Evolutionary conservation across 2,113 vertebrate genomes (phyloP).

Genomic region (Collichthys lucidus): DNA sequence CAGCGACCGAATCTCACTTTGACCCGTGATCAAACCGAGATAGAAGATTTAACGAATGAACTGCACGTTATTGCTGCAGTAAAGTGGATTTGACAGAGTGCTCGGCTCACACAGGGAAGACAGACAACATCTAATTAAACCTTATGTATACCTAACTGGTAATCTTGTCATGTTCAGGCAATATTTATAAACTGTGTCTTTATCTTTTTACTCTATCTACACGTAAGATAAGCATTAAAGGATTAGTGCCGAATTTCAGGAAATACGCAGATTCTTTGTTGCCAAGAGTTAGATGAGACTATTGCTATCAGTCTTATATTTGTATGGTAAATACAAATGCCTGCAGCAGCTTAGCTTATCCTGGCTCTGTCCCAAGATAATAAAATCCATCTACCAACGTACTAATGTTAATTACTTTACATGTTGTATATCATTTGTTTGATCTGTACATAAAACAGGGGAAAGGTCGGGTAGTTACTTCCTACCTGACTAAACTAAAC

Average conservation of each 20-base stretch:
- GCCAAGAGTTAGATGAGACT: background rate
- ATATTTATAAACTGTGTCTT: background rate
- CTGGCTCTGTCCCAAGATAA: background rate
- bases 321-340: background rate
- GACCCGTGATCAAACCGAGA: slow-evolving; percentile 22
- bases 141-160: background rate
- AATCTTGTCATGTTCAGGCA: no score
- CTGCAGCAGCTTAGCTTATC: background rate
- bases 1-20: slow-evolving; percentile 2
- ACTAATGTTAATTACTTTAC: background rate
- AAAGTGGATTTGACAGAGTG: background rate
- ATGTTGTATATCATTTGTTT: background rate
- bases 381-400: background rate
- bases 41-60: slow-evolving; percentile 17
- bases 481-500: background rate
- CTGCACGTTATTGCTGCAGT: slow-evolving; percentile 5
- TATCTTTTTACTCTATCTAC: no score
- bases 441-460: background rate
- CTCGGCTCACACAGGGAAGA: background rate
- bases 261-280: background rate
- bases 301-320: background rate
- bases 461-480: background rate
- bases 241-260: background rate
- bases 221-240: background rate
- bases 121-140: slow-evolving; percentile 9